These are phyloP conservation scores for Rhopalosiphum maidis DNA, from an alignment of 1,140 invertebrate genomes.

Conservation along the genomic window DNA sequence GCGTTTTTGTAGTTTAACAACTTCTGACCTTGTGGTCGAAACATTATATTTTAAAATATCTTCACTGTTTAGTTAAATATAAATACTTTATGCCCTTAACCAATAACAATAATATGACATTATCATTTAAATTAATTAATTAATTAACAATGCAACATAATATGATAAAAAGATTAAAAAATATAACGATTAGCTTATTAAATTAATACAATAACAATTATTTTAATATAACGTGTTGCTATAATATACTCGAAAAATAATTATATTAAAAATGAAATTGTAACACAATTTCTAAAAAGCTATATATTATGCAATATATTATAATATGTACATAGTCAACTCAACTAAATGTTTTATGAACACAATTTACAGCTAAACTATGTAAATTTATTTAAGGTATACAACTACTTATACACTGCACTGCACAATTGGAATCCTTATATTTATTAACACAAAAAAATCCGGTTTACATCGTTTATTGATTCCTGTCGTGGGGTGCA, in stretches of 20 bases:
- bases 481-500: neutral
- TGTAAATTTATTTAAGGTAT: slow-evolving; percentile 18
- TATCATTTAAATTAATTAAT: neutral
- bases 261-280: neutral
- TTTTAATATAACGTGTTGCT: neutral
- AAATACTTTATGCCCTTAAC: neutral
- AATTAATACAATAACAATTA: too few relatives aligned
- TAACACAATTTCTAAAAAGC: neutral
- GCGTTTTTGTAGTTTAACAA: neutral
- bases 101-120: neutral
- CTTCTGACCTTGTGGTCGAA: neutral
- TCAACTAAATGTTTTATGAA: neutral
- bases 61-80: neutral
- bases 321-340: neutral
- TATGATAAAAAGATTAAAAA: too few relatives aligned
- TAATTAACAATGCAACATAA: too few relatives aligned
- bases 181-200: neutral
- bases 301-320: neutral
- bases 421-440: neutral
- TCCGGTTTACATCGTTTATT: neutral
- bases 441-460: neutral
- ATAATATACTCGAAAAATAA: neutral
- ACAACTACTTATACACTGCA: neutral
- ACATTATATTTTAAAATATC: neutral
- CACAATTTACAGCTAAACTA: neutral